These are phyloP conservation scores for Egretta garzetta DNA, from an alignment of 2,113 vertebrate genomes.

Conservation along the genomic window DNA sequence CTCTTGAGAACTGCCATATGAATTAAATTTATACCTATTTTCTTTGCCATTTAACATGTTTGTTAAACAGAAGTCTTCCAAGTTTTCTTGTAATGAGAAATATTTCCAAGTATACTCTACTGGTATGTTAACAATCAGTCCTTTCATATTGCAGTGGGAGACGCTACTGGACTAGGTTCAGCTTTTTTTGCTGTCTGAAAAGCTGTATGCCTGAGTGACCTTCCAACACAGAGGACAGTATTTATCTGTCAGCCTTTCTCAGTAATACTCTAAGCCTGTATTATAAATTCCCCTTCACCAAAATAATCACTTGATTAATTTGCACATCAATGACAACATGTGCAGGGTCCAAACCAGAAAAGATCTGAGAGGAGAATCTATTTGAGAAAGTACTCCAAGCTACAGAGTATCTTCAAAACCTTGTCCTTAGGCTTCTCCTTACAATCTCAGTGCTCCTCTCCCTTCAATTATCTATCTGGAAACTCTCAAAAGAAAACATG, in stretches of 20 bases:
- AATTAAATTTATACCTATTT: not conserved
- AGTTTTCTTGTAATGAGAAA: not conserved
- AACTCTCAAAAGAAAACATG: not conserved
- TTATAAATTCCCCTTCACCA: constrained; percentile 32
- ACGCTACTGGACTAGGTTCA: not conserved
- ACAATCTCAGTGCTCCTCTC: not conserved
- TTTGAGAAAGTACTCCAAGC: not conserved
- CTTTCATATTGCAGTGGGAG: not conserved
- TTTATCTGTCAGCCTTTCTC: constrained; percentile 30
- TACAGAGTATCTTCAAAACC: not conserved
- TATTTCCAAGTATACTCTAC: not conserved
- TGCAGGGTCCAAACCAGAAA: not conserved
- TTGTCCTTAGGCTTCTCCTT: not conserved
- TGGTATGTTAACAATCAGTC: not conserved
- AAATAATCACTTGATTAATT: constrained; percentile 60
- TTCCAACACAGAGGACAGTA: constrained; percentile 48
- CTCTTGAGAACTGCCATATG: not conserved
- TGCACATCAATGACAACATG: constrained; percentile 20
- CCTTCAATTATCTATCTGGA: not conserved
- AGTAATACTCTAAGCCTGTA: constrained; percentile 58
- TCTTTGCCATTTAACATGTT: not conserved
- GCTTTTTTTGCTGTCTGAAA: constrained; percentile 2
- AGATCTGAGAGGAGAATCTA: not conserved
- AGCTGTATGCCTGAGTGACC: constrained; percentile 33
- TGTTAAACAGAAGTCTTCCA: not conserved